Conservation (phyloP, 2,113 vertebrate species). For the Polypterus senegalus region DNA sequence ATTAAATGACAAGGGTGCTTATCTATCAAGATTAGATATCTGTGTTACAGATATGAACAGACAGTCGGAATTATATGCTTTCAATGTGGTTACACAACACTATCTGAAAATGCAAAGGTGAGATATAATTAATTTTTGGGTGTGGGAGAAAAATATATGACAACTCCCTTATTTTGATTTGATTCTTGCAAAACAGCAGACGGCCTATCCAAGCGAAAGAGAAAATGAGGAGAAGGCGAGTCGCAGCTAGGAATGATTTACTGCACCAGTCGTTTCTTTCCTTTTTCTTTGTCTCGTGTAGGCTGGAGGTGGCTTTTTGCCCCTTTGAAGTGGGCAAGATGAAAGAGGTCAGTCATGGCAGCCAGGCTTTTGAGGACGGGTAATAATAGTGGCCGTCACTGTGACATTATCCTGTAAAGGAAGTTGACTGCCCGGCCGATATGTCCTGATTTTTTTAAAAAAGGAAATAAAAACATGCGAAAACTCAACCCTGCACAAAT, state of each 20-base stretch:
- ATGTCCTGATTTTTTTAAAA: no score
- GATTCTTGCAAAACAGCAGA: conserved; percentile 17
- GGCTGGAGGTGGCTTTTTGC: conserved; percentile 21
- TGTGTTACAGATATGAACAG: conserved; percentile 20
- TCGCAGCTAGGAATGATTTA: conserved; percentile 26
- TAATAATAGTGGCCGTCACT: conserved; percentile 23
- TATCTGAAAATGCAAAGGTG: conserved; percentile 6
- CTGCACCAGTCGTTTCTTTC: conserved; percentile 12
- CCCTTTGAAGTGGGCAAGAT: conserved; percentile 36
- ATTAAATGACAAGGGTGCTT: conserved; percentile 22
- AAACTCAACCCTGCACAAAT: no score
- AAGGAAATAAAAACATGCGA: no score
- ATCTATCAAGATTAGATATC: conserved; percentile 32
- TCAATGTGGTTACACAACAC: conserved; percentile 25
- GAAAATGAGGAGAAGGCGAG: conserved; percentile 14
- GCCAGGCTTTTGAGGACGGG: conserved; percentile 23
- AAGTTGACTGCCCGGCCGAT: background rate
- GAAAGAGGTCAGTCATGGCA: conserved; percentile 21
- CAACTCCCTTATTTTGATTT: conserved; percentile 17
- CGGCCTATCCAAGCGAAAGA: conserved; percentile 19
- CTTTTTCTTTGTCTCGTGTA: background rate
- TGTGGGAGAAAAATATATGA: conserved; percentile 12
- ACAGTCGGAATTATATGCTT: conserved; percentile 19
- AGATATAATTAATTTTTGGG: conserved; percentile 18
- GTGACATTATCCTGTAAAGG: conserved; percentile 8